Conservation (phyloP, 2,888 invertebrate species). For the Synanthedon formicaeformis region DNA sequence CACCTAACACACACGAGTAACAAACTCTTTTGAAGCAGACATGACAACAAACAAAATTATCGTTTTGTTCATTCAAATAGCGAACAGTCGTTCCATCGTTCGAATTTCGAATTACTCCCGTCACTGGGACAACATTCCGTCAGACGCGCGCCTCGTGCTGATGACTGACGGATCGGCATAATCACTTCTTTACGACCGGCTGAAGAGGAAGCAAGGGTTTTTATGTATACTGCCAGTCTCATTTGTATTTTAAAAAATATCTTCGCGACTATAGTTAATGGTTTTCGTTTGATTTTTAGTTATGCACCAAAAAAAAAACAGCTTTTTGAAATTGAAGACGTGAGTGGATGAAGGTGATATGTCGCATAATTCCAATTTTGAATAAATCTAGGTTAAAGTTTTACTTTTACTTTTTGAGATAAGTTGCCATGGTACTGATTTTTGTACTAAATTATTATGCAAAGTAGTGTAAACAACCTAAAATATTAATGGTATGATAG, state of each 20-base stretch:
- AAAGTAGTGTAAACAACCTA: no score
- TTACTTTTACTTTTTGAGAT: no score
- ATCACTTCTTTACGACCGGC: constrained; percentile 12
- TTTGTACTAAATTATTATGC: no score
- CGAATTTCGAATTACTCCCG: constrained; percentile 7
- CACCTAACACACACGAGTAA: not conserved
- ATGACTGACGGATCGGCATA: constrained; percentile 11
- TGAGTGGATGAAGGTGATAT: no score
- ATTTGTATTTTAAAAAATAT: constrained; percentile 1
- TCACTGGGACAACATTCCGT: constrained; percentile 6
- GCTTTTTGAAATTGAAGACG: no score
- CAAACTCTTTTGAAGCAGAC: not conserved
- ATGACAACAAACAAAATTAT: not conserved
- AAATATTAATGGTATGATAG: no score
- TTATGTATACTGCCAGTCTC: constrained; percentile 2
- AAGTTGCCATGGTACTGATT: no score
- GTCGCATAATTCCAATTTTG: no score
- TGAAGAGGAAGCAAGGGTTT: constrained; percentile 4
- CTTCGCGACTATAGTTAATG: no score
- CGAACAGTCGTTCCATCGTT: constrained; percentile 7
- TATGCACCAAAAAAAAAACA: no score
- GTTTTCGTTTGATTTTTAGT: no score
- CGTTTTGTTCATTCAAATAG: constrained; percentile 3
- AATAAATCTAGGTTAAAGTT: no score
- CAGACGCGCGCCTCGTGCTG: constrained; percentile 6